Conservation (phyloP, 2,797 vertebrate genomes). For the Argya squamiceps region DNA sequence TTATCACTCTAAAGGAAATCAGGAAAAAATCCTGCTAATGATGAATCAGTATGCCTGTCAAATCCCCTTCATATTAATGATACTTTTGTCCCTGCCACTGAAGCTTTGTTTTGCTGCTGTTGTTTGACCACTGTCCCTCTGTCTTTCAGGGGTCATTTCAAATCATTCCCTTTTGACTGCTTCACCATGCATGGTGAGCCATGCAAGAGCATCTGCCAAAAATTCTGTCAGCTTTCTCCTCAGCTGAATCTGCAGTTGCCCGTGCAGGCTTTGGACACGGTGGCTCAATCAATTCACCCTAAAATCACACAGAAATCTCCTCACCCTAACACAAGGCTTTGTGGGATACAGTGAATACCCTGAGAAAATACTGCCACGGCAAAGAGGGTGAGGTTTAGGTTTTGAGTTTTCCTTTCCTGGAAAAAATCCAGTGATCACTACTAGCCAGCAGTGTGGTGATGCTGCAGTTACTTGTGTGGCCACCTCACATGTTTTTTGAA, state of each 20-base stretch:
- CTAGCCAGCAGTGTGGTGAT: background rate
- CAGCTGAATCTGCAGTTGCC: background rate
- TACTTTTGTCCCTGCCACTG: background rate
- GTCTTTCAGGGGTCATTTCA: background rate
- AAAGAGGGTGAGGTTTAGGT: background rate
- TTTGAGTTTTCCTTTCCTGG: background rate
- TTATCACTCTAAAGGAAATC: background rate
- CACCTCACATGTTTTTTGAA: background rate
- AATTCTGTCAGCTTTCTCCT: background rate
- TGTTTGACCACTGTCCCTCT: background rate
- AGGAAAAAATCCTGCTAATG: background rate
- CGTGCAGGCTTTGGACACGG: accelerated
- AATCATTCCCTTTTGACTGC: background rate
- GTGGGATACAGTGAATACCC: background rate
- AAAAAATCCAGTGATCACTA: background rate
- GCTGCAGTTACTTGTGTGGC: background rate
- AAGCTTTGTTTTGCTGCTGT: background rate
- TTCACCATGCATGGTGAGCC: background rate
- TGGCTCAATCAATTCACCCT: background rate
- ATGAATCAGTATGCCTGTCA: background rate
- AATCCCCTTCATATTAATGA: background rate
- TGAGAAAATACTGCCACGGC: background rate
- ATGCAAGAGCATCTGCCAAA: background rate
- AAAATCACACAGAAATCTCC: background rate
- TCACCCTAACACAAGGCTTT: background rate